Conservation (phyloP, 2,113 vertebrate genomes). For the Sebastes schlegelii region DNA sequence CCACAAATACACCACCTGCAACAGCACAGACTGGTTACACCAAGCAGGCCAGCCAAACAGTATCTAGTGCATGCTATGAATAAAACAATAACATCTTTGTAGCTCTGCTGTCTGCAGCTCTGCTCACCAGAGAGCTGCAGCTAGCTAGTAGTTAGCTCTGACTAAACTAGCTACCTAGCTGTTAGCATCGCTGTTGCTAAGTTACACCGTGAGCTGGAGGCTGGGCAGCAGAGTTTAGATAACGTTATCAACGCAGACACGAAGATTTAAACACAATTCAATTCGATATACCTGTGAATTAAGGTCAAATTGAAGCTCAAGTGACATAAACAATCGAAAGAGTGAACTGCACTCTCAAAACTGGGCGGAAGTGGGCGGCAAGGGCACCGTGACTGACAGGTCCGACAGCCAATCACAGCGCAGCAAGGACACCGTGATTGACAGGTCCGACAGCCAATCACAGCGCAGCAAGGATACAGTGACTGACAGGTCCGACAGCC, state of each 20-base stretch:
- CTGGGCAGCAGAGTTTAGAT: background rate
- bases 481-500: slow-evolving; percentile 59
- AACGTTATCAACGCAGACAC: background rate
- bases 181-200: slow-evolving; percentile 45
- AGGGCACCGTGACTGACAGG: slow-evolving; percentile 74
- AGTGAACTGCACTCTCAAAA: slow-evolving; percentile 4
- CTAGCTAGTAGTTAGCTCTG: slow-evolving; percentile 39
- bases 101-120: background rate
- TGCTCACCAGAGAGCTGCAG: background rate
- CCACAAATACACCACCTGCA: slow-evolving; percentile 50
- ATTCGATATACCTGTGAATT: slow-evolving; percentile 61
- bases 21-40: slow-evolving; percentile 41
- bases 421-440: slow-evolving; percentile 69
- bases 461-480: slow-evolving; percentile 49
- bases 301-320: slow-evolving; percentile 15
- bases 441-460: slow-evolving; percentile 62
- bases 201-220: slow-evolving; percentile 8
- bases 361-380: slow-evolving; percentile 74
- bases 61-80: background rate
- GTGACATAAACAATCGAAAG: slow-evolving; percentile 63
- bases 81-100: background rate
- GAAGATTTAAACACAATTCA: background rate
- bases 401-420: slow-evolving; percentile 53
- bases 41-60: background rate
- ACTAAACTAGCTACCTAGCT: slow-evolving; percentile 38